Percentiles rank a stretch among this genome's conserved stretches.
These are phyloP conservation scores for Cygnus olor DNA, from an alignment of 2,797 vertebrate species.

Conservation along the genomic window DNA sequence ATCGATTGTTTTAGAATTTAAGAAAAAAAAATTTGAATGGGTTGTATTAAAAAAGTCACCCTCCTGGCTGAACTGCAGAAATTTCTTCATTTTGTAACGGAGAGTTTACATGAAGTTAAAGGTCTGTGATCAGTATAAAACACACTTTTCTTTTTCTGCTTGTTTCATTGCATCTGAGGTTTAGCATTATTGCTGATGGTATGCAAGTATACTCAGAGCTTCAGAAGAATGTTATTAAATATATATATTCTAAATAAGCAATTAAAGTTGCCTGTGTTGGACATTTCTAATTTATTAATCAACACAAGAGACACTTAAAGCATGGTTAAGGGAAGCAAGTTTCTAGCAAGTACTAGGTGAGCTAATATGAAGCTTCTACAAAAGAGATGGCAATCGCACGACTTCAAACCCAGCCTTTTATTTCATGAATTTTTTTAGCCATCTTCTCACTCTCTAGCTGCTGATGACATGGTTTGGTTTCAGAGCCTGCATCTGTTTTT, in stretches of 20 bases:
- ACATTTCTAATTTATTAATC: not conserved
- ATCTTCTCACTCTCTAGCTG: not conserved
- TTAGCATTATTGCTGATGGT: not conserved
- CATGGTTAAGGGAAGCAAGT: not conserved
- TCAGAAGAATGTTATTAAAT: not conserved
- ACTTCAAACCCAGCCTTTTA: not conserved
- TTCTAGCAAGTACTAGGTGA: not conserved
- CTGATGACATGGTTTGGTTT: not conserved
- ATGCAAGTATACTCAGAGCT: not conserved
- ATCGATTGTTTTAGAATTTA: not conserved
- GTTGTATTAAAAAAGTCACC: not conserved
- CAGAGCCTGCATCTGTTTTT: not conserved
- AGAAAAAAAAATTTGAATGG: not conserved
- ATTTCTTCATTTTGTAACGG: not conserved
- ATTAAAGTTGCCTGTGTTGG: not conserved
- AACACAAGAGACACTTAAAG: not conserved
- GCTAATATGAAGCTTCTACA: not conserved
- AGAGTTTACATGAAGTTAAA: not conserved
- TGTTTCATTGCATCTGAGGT: not conserved
- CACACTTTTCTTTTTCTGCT: not conserved
- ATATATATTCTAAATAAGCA: not conserved
- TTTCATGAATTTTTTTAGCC: not conserved
- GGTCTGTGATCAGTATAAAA: not conserved
- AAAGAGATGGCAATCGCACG: rapidly evolving
- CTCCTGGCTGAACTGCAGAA: not conserved